A percentile compares a stretch with the other conserved stretches of the same genome.
Conservation (phyloP, 2,797 vertebrate species). For the Melanotaenia maccullochi region DNA sequence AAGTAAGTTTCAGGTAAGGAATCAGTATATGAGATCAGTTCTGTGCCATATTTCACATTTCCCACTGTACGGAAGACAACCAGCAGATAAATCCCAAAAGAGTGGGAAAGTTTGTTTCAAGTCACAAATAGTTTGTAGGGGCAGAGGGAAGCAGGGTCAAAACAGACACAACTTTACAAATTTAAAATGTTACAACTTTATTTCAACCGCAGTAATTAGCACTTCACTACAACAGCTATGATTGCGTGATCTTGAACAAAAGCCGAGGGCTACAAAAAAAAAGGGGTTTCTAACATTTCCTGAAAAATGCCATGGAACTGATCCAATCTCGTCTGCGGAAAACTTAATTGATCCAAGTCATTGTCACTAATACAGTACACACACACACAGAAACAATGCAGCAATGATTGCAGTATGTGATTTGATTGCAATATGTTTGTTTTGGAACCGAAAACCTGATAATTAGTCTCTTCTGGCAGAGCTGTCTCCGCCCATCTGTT, state of each 20-base stretch:
- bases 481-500: conserved; percentile 81
- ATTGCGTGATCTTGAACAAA: conserved; percentile 52
- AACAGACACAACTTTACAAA: conserved; percentile 29
- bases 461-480: conserved; percentile 83
- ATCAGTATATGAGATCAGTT: not conserved
- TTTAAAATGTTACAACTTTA: conserved; percentile 38
- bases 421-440: conserved; percentile 87
- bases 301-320: conserved; percentile 47
- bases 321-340: conserved; percentile 58
- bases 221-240: conserved; percentile 37
- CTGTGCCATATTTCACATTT: not conserved
- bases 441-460: conserved; percentile 82
- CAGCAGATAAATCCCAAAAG: conserved; percentile 17
- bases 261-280: conserved; percentile 36
- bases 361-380: conserved; percentile 50
- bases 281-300: conserved; percentile 36
- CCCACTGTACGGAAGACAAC: not conserved
- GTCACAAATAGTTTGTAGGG: conserved; percentile 20
- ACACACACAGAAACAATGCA: conserved; percentile 65
- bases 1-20: not conserved
- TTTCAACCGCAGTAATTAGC: conserved; percentile 57
- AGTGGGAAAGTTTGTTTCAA: conserved; percentile 36
- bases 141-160: conserved; percentile 23
- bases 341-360: conserved; percentile 66
- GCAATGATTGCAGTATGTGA: conserved; percentile 79